Percentiles rank a stretch among this genome's conserved stretches.
These are phyloP conservation scores for Ceratotherium simum DNA, from an alignment of 2,113 vertebrate genomes.

Conservation along the genomic window DNA sequence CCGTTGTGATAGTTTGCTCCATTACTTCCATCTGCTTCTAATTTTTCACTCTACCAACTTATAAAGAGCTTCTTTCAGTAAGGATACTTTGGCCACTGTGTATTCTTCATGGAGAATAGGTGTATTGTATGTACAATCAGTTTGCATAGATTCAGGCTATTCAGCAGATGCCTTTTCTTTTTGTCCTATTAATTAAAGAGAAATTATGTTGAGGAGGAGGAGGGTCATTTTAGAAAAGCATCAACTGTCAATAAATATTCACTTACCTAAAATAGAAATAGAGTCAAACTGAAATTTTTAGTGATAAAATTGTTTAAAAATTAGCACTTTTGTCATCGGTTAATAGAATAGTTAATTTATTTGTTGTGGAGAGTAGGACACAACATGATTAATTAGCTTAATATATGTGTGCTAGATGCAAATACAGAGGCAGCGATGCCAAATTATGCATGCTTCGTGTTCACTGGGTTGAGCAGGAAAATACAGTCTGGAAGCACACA, in stretches of 20 bases:
- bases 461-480: constrained; percentile 70
- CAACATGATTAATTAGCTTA: constrained; percentile 77
- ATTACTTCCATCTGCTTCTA: constrained; percentile 75
- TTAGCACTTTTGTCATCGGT: constrained; percentile 52
- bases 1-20: constrained; percentile 60
- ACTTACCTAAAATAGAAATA: constrained; percentile 54
- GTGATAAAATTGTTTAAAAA: constrained; percentile 40
- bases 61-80: constrained; percentile 76
- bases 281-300: constrained; percentile 10
- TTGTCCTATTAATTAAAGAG: constrained; percentile 55
- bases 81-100: constrained; percentile 50
- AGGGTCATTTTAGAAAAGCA: constrained; percentile 53
- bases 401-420: constrained; percentile 79
- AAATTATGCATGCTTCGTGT: constrained; percentile 80
- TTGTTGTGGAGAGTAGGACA: constrained; percentile 55
- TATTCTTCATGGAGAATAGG: constrained; percentile 65
- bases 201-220: constrained; percentile 59
- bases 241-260: constrained; percentile 26
- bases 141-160: constrained; percentile 69
- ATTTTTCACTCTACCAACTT: constrained; percentile 66
- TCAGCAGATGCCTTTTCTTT: constrained; percentile 67
- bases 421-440: constrained; percentile 74
- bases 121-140: constrained; percentile 56
- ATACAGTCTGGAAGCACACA: constrained; percentile 72
- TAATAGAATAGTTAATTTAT: constrained; percentile 72